Percentiles rank a stretch among this genome's conserved stretches.
Conservation (phyloP, 2,113 vertebrate species). For the Xerus inauris region DNA sequence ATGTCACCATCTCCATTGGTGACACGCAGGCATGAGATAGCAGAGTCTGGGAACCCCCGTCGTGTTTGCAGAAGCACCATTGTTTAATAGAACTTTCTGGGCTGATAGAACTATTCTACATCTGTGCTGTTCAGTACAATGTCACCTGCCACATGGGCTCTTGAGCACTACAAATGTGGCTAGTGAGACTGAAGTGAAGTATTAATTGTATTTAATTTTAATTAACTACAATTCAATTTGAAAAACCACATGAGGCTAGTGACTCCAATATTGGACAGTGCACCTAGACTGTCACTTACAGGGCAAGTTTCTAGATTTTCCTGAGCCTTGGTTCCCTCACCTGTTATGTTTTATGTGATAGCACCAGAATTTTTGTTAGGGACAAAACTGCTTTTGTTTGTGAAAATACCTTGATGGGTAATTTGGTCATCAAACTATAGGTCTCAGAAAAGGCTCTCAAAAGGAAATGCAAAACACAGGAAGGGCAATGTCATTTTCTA, state of each 20-base stretch:
- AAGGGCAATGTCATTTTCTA: background rate
- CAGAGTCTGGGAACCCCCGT: background rate
- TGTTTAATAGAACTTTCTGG: background rate
- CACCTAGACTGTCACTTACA: background rate
- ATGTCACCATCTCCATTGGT: background rate
- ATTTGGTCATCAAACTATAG: background rate
- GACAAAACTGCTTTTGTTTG: background rate
- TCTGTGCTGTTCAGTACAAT: background rate
- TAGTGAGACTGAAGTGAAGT: background rate
- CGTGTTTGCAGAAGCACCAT: background rate
- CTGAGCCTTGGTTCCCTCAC: background rate
- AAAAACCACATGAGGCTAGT: background rate
- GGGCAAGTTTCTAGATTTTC: background rate
- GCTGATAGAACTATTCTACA: background rate
- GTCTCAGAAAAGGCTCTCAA: background rate
- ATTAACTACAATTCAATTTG: background rate
- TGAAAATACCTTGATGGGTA: background rate
- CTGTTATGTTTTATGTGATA: background rate
- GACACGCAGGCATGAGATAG: background rate
- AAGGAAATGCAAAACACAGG: constrained; percentile 16
- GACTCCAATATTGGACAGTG: background rate
- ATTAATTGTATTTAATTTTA: constrained; percentile 7
- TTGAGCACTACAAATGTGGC: background rate
- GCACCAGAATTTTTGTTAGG: background rate
- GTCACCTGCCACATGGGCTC: background rate